A percentile compares a stretch with the other conserved stretches of the same genome.
These are phyloP conservation scores for Anguilla marmorata DNA, from an alignment of 2,797 vertebrate genomes.

Conservation along the genomic window DNA sequence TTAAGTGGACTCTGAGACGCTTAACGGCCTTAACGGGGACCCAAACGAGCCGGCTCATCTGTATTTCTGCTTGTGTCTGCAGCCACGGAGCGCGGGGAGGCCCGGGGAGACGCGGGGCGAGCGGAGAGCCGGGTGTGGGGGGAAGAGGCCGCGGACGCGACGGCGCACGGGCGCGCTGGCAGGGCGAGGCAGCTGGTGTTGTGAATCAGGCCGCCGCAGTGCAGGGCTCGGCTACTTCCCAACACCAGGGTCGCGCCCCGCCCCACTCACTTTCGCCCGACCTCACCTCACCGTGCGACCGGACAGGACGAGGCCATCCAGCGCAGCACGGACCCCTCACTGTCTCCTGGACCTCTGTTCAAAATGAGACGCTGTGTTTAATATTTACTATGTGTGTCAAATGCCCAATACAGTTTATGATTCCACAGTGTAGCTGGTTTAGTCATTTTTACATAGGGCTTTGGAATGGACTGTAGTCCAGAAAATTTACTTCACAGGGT, in stretches of 20 bases:
- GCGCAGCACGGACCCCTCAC: neutral
- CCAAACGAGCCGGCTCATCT: constrained; percentile 6
- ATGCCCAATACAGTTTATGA: neutral
- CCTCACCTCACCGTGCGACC: neutral
- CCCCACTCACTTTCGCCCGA: neutral
- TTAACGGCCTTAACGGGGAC: neutral
- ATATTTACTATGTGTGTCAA: neutral
- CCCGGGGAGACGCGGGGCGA: neutral
- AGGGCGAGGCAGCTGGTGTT: constrained; percentile 24
- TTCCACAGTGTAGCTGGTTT: neutral
- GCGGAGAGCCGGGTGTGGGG: neutral
- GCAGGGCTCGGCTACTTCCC: constrained; percentile 23
- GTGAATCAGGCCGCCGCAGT: constrained; percentile 24
- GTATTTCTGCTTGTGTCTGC: constrained; percentile 14
- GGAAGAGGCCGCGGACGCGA: neutral
- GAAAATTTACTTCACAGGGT: neutral
- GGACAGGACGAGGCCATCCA: neutral
- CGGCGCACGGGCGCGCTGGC: neutral
- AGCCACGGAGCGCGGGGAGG: neutral
- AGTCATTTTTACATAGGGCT: too few species aligned
- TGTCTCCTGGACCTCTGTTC: neutral
- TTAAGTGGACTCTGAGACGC: neutral
- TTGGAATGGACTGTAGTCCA: neutral
- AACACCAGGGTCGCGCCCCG: constrained; percentile 22
- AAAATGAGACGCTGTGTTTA: neutral